Percentiles rank a stretch among this genome's conserved stretches.
Conservation (phyloP, 30 jellyfish, hydroid and myxozoan genomes). For the Nemopilema nomurai region DNA sequence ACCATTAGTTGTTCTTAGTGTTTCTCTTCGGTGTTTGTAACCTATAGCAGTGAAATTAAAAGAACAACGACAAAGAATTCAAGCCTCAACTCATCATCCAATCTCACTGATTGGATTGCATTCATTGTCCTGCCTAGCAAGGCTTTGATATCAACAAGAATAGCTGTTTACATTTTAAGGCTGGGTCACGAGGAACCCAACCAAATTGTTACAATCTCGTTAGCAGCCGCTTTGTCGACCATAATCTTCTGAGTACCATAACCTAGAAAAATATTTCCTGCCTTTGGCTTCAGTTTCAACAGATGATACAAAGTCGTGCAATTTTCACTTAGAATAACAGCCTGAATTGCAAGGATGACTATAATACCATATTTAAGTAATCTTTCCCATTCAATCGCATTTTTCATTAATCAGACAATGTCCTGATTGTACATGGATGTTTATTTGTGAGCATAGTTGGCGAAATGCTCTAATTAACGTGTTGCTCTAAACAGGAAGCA, state of each 20-base stretch:
- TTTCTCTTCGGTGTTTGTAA: background rate
- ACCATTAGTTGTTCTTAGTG: background rate
- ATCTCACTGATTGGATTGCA: constrained; percentile 31
- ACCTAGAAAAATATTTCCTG: background rate
- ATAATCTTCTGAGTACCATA: background rate
- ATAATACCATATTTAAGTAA: too few relatives aligned
- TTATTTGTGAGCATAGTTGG: too few relatives aligned
- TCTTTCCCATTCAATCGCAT: too few relatives aligned
- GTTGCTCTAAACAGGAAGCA: too few relatives aligned
- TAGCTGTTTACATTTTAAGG: constrained; percentile 12
- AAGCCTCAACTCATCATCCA: constrained; percentile 9
- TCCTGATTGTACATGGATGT: too few relatives aligned
- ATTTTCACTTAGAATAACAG: too few relatives aligned
- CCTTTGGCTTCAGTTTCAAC: background rate
- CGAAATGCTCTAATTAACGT: too few relatives aligned
- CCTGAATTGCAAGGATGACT: too few relatives aligned
- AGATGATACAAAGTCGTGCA: too few relatives aligned
- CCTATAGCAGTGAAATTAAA: constrained; percentile 3
- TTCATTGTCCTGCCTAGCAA: constrained; percentile 5
- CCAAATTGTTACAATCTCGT: constrained; percentile 31
- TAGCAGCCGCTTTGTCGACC: background rate
- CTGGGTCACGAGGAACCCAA: constrained; percentile 26
- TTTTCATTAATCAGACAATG: too few relatives aligned
- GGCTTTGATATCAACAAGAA: constrained; percentile 1
- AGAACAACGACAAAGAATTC: constrained; percentile 5